A percentile compares a stretch with the other conserved stretches of the same genome.
Evolutionary conservation across 2,113 vertebrate species (phyloP).

Genomic region (Halcyon malimbica): DNA sequence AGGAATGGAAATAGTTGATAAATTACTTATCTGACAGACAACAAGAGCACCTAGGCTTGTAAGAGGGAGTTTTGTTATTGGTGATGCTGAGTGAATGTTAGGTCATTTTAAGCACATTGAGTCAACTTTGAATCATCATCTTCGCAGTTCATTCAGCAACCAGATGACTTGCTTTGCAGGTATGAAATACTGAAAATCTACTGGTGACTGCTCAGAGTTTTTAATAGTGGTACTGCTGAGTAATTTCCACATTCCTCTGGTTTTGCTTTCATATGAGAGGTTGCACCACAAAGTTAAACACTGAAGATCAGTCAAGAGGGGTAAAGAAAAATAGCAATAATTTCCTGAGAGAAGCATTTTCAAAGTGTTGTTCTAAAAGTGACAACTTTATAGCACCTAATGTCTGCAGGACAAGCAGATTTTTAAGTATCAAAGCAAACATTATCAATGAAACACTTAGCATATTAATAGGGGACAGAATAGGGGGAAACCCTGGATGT

Average conservation of each 20-base stretch:
- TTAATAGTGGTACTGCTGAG: neutral
- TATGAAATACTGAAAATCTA: neutral
- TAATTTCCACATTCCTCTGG: neutral
- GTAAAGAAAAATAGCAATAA: conserved; percentile 1
- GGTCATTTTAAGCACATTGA: neutral
- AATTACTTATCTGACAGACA: neutral
- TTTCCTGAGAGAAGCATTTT: conserved; percentile 1
- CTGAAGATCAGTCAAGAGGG: neutral
- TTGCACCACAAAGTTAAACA: neutral
- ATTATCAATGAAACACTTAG: neutral
- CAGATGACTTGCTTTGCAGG: neutral
- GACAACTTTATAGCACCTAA: neutral
- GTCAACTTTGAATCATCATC: neutral
- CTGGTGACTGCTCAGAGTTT: neutral
- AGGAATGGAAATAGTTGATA: neutral
- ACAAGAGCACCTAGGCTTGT: neutral
- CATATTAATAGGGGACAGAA: conserved; percentile 7
- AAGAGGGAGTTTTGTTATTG: neutral
- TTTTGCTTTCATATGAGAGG: neutral
- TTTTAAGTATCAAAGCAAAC: neutral
- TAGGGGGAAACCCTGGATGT: neutral
- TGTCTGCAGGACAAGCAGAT: conserved; percentile 5
- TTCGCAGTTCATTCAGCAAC: neutral
- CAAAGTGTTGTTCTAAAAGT: neutral
- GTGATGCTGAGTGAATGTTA: neutral